Conservation (phyloP, 2,113 vertebrate species). For the Macheiramphus alcinus region DNA sequence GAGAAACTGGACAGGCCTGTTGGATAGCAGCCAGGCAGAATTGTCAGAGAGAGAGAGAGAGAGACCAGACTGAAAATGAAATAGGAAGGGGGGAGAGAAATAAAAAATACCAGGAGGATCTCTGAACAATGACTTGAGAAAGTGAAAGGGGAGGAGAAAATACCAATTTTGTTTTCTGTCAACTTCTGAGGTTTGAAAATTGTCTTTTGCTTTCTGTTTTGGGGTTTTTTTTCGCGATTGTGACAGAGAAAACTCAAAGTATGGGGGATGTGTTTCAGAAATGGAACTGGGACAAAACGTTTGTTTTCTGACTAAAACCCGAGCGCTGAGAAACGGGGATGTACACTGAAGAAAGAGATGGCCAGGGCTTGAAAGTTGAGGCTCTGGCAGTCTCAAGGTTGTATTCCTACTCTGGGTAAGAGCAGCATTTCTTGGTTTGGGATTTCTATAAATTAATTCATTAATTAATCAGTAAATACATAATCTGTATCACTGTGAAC, state of each 20-base stretch:
- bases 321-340: neutral
- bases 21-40: constrained; percentile 63
- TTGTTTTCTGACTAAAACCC: neutral
- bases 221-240: neutral
- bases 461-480: neutral
- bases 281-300: neutral
- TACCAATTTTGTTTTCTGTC: constrained; percentile 23
- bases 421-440: neutral
- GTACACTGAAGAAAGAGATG: neutral
- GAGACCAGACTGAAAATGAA: constrained; percentile 45
- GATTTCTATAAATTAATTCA: neutral
- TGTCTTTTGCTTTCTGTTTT: constrained; percentile 20
- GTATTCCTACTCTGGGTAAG: neutral
- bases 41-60: constrained; percentile 31
- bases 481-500: neutral
- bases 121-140: constrained; percentile 42
- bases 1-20: constrained; percentile 57
- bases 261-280: neutral
- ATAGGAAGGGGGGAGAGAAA: constrained; percentile 15
- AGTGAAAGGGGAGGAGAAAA: constrained; percentile 32
- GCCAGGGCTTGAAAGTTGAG: neutral
- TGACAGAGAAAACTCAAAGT: neutral
- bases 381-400: neutral
- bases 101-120: constrained; percentile 35
- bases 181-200: constrained; percentile 19